A percentile compares a stretch with the other conserved stretches of the same genome.
phyloP scores from a whole-genome alignment of 2,797 vertebrate genomes.

The Crenichthys baileyi region DNA sequence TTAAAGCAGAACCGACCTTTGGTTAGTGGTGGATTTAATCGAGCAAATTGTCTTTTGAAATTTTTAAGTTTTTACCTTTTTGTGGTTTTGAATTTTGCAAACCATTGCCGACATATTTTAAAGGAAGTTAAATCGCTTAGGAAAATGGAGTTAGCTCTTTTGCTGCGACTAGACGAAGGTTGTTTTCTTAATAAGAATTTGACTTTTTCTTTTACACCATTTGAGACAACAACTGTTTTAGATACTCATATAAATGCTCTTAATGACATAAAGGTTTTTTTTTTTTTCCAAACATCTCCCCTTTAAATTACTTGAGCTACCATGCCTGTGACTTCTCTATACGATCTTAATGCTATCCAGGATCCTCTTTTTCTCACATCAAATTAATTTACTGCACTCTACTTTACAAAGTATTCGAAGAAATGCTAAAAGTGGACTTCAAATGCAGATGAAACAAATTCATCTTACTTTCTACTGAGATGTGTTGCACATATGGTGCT shows the following conservation, averaged over 20 bases:
- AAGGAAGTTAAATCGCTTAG: too few relatives aligned
- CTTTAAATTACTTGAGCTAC: too few relatives aligned
- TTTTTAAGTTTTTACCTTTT: too few relatives aligned
- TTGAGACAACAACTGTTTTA: not conserved
- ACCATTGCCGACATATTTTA: too few relatives aligned
- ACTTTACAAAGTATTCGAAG: not conserved
- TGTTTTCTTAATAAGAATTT: not conserved
- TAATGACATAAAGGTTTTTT: not conserved
- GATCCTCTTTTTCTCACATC: not conserved
- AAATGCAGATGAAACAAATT: slow-evolving; percentile 51
- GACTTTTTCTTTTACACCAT: not conserved
- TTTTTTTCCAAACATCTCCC: too few relatives aligned
- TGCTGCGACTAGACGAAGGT: not conserved
- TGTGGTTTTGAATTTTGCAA: too few relatives aligned
- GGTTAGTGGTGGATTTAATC: not conserved
- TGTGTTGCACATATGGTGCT: slow-evolving; percentile 45
- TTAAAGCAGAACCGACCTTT: not conserved
- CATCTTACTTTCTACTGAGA: slow-evolving; percentile 42
- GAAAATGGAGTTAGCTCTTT: not conserved
- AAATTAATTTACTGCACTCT: not conserved
- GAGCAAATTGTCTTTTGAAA: too few relatives aligned
- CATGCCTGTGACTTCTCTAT: too few relatives aligned
- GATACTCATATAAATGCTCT: not conserved
- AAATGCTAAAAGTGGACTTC: not conserved
- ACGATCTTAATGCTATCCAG: not conserved